These are phyloP conservation scores for Motacilla alba DNA, from an alignment of 2,113 vertebrate species.

Conservation along the genomic window DNA sequence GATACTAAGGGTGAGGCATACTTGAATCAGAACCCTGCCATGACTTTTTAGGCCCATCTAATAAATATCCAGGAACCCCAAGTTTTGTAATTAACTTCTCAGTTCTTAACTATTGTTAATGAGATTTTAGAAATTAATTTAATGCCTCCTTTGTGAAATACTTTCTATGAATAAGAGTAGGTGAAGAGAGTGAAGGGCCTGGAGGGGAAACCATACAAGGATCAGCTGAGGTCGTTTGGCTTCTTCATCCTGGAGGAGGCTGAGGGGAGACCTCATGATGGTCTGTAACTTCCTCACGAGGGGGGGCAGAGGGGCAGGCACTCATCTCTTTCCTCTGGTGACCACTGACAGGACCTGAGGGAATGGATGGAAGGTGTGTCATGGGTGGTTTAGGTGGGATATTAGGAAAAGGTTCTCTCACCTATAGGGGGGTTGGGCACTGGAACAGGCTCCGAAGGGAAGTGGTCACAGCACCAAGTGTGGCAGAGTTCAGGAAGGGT, in stretches of 20 bases:
- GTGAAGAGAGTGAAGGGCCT: background rate
- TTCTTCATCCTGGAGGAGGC: background rate
- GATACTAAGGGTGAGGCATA: background rate
- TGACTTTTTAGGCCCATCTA: background rate
- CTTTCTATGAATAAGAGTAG: background rate
- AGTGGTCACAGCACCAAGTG: background rate
- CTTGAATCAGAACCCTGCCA: background rate
- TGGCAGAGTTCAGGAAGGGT: background rate
- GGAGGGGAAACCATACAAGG: background rate
- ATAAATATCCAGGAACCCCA: background rate
- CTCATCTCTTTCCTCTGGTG: background rate
- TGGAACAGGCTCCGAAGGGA: background rate
- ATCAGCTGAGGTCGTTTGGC: background rate
- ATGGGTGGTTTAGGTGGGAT: background rate
- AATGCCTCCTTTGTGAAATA: background rate
- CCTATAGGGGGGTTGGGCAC: background rate
- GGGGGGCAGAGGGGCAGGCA: background rate
- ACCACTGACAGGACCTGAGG: background rate
- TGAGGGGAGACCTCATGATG: background rate
- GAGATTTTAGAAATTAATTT: background rate
- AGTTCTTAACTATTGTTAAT: background rate
- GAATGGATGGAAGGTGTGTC: background rate
- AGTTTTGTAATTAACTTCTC: background rate
- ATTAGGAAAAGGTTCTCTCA: background rate
- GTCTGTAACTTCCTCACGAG: background rate